Base-by-base conservation (phyloP, 2,113 vertebrate genomes). In the Notarius lentiginosus region DNA sequence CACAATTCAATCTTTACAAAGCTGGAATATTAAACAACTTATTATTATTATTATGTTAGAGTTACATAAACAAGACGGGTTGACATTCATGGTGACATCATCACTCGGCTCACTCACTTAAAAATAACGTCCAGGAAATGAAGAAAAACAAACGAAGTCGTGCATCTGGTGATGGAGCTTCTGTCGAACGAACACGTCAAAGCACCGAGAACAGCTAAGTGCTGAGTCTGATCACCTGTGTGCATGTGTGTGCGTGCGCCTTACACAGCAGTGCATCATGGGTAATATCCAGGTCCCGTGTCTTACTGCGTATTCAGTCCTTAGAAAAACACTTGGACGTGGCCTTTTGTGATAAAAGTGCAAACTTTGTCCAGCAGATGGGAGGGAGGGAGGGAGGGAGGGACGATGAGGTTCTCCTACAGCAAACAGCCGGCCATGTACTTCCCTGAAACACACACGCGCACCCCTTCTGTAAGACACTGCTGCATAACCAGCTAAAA, bases 371-470 rank as follows among this genome's bases (percentile, higher is more conserved):
- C 49, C 89, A 82, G n/a, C n/a, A 49, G 68, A 68, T 27, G 56
- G 12, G 27, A 0, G 18, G 15, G 15, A 11, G 12, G 20, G 22
- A 11, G 20, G n/a, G 30, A 30, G 30, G 30, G 30, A 1, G 53
- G 24, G 20, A 7, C n/a, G 2, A 56, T 1, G 10, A 58, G 77
- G 55, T 68, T 47, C 27, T 20, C 5, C 83, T 96, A 96, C 91
- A 95, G 60, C 22, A 94, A 94, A 90, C 95, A 95, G 86, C 94
- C 93, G 0, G 94, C 95, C 94, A 96, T 94, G 89, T 96, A 96
- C 90, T 95, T 96, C 85, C 95, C 95, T 96, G 92, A 56, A n/a
- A 84, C 20, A 65, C 20, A 73, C 12, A 77, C 68, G 27, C 63
- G 27, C 63, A 66, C 63, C 30, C 1, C 34, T 34, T 34, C 34